Percentiles rank a stretch among this genome's conserved stretches.
These are phyloP conservation scores for Hycleus phaleratus DNA, from an alignment of 1,140 invertebrate genomes.

Conservation along the genomic window DNA sequence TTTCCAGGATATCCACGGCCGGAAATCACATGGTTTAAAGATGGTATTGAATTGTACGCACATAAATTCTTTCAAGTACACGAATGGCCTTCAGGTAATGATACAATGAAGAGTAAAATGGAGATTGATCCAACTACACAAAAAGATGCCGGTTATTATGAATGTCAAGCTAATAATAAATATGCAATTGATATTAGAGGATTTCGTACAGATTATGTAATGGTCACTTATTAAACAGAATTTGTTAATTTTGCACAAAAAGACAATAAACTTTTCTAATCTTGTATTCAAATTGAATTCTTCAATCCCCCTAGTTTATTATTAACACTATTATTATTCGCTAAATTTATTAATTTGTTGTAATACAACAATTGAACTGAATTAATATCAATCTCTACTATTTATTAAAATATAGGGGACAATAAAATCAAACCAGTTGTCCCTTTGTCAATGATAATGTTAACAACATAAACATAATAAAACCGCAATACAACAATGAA, in stretches of 20 bases:
- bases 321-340: background rate
- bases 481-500: no score
- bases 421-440: no score
- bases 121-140: constrained; percentile 93
- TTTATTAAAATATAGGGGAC: no score
- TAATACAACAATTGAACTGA: constrained; percentile 20
- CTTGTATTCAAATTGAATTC: no score
- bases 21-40: constrained; percentile 89
- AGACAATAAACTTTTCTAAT: no score
- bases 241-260: no score
- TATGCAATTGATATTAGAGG: constrained; percentile 63
- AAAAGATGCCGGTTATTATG: constrained; percentile 74
- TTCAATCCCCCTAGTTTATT: no score
- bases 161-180: constrained; percentile 70
- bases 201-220: constrained; percentile 64
- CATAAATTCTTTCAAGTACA: constrained; percentile 86
- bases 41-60: constrained; percentile 79
- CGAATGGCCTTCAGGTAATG: constrained; percentile 75
- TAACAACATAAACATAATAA: no score
- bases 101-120: constrained; percentile 83
- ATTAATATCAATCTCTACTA: constrained; percentile 23
- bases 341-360: constrained; percentile 13
- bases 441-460: no score
- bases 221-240: constrained; percentile 50
- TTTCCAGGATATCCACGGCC: constrained; percentile 57